Percentiles rank a stretch among this genome's conserved stretches.
Conservation (phyloP, 2,797 vertebrate genomes). For the Siniperca undulata region DNA sequence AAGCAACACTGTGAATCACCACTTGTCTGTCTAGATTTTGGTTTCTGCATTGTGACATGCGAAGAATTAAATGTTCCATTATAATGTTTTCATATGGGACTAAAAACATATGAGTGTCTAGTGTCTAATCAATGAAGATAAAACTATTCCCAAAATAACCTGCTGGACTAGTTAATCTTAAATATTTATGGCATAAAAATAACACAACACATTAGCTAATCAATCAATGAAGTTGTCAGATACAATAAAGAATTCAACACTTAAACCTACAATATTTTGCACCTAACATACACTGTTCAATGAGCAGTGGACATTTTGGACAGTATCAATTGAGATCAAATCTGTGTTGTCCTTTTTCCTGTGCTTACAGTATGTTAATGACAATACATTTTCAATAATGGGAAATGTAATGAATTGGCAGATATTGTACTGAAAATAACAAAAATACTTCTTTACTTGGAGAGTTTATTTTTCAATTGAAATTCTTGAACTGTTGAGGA, state of each 20-base stretch:
- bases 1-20: conserved; percentile 14
- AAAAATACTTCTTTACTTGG: not conserved
- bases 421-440: not conserved
- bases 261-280: not conserved
- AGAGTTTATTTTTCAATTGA: conserved; percentile 3
- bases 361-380: not conserved
- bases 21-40: not conserved
- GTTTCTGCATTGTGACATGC: not conserved
- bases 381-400: not conserved
- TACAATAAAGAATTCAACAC: not conserved
- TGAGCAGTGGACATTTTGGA: conserved; percentile 2
- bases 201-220: not conserved
- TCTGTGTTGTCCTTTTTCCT: not conserved
- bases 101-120: not conserved
- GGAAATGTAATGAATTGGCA: not conserved
- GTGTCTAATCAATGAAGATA: not conserved
- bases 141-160: not conserved
- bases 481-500: conserved; percentile 22
- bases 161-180: not conserved
- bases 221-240: not conserved
- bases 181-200: not conserved
- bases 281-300: not conserved
- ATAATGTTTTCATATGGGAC: not conserved
- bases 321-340: not conserved
- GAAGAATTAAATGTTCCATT: not conserved